phyloP scores from a whole-genome alignment of 2,888 invertebrate species.

The Rhorus exstirpatorius region DNA sequence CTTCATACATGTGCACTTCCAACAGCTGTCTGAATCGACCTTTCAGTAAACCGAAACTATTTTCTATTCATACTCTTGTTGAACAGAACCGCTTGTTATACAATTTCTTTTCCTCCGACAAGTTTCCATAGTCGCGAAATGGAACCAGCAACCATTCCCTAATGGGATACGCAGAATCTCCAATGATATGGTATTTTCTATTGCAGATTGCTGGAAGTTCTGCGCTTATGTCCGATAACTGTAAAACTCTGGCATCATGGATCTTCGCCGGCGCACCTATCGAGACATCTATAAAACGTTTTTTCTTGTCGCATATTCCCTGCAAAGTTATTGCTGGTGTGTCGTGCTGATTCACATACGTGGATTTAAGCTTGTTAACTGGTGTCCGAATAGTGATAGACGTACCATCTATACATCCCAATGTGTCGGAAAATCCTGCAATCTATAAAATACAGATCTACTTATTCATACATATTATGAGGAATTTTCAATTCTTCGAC shows the following conservation, averaged over 20 bases:
- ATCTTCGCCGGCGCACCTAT: constrained; percentile 78
- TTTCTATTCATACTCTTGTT: constrained; percentile 78
- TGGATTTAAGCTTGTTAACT: constrained; percentile 38
- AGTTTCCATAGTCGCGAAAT: constrained; percentile 75
- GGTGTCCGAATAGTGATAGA: background rate
- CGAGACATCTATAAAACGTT: constrained; percentile 76
- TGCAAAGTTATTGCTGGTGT: constrained; percentile 74
- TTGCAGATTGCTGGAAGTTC: constrained; percentile 36
- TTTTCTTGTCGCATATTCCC: constrained; percentile 77
- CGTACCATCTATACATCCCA: background rate
- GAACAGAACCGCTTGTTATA: constrained; percentile 76
- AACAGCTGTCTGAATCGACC: no score
- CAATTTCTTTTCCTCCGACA: constrained; percentile 72
- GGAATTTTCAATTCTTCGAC: no score
- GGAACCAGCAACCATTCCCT: constrained; percentile 75
- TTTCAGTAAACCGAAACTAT: constrained; percentile 77
- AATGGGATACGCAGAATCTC: constrained; percentile 77
- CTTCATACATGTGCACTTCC: no score
- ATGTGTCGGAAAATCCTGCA: no score
- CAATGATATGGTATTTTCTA: constrained; percentile 74
- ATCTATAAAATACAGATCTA: no score
- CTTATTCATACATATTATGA: no score
- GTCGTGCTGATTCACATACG: constrained; percentile 32
- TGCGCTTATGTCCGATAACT: constrained; percentile 69
- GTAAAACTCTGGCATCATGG: constrained; percentile 76